These are phyloP conservation scores for Plecotus auritus DNA, from an alignment of 2,113 vertebrate genomes.

Conservation along the genomic window DNA sequence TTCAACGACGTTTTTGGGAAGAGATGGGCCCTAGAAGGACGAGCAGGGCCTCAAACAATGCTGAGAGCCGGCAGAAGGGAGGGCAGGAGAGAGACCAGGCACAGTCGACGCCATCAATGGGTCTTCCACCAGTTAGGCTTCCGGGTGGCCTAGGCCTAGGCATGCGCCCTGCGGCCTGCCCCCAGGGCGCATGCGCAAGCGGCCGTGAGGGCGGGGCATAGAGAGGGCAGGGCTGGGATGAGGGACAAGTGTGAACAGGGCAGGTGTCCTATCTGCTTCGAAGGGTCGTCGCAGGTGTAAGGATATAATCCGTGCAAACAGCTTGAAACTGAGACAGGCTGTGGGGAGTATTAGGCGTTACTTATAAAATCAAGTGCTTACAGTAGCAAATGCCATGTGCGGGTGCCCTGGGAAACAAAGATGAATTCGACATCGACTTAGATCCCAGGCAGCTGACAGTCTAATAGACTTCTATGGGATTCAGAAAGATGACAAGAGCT, in stretches of 20 bases:
- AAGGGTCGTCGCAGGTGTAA: neutral
- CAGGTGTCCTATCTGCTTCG: neutral
- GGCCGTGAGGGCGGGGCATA: accelerated
- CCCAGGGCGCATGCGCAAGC: neutral
- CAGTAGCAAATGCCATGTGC: neutral
- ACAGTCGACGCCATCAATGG: accelerated
- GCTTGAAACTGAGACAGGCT: neutral
- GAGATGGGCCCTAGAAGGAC: neutral
- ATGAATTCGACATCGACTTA: neutral
- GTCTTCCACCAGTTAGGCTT: neutral
- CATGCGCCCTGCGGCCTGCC: too few relatives aligned
- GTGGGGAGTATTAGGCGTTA: neutral
- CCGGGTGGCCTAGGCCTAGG: too few relatives aligned
- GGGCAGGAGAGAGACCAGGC: neutral
- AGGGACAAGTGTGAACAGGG: neutral
- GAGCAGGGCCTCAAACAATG: neutral
- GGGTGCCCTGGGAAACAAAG: neutral
- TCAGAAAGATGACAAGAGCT: neutral
- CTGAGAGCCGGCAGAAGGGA: neutral
- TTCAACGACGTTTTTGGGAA: neutral
- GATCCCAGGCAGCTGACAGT: neutral
- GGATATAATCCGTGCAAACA: neutral
- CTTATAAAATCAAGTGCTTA: neutral
- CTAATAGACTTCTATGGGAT: neutral
- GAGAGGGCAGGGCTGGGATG: neutral